A percentile compares a stretch with the other conserved stretches of the same genome.
Evolutionary conservation across 2,888 invertebrate species (phyloP).

Genomic region (Augochlorella aurata): DNA sequence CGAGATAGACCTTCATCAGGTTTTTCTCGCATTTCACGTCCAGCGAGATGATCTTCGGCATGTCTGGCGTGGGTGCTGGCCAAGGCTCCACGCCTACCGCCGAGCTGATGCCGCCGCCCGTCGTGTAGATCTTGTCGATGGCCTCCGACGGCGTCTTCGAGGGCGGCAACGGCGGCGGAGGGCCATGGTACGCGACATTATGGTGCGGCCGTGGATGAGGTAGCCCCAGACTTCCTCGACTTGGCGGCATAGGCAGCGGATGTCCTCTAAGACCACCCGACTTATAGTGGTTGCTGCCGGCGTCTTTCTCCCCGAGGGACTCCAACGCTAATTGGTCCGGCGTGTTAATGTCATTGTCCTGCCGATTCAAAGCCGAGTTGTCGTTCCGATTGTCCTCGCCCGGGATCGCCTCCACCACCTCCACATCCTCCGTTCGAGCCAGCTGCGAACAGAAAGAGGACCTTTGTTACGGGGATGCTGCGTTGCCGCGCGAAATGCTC

Average conservation of each 20-base stretch:
- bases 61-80: constrained; percentile 92
- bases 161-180: constrained; percentile 86
- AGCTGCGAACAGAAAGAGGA: constrained; percentile 66
- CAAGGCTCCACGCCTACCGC: constrained; percentile 88
- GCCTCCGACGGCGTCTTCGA: constrained; percentile 84
- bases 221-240: constrained; percentile 80
- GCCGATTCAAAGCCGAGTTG: constrained; percentile 83
- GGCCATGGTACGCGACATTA: constrained; percentile 89
- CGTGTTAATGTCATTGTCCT: constrained; percentile 85
- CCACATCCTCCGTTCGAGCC: constrained; percentile 84
- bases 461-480: neutral
- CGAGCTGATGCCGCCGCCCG: constrained; percentile 70
- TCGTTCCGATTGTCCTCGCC: constrained; percentile 83
- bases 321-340: constrained; percentile 89
- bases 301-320: constrained; percentile 85
- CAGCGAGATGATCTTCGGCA: constrained; percentile 95
- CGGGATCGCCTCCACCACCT: constrained; percentile 86
- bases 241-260: constrained; percentile 83
- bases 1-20: constrained; percentile 96
- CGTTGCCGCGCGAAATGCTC: constrained; percentile 23
- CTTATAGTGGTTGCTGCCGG: constrained; percentile 76
- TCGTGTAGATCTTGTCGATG: constrained; percentile 84
- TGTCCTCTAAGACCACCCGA: constrained; percentile 81
- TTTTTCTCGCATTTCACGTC: constrained; percentile 97
- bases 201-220: constrained; percentile 82